These are phyloP conservation scores for Leucophenga varia DNA, from an alignment of 1,140 invertebrate genomes.

Conservation along the genomic window DNA sequence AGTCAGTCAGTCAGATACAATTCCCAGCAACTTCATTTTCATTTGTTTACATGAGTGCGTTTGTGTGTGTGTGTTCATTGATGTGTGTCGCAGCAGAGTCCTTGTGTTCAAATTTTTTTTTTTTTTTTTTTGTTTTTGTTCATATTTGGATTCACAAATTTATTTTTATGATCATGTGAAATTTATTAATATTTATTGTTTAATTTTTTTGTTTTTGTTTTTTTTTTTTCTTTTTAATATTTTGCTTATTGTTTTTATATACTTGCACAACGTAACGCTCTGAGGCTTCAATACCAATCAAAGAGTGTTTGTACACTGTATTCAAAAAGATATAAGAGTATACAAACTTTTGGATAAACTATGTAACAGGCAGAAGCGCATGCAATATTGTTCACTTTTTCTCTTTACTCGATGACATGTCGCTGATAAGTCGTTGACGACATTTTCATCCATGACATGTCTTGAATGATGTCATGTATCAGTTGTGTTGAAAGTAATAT, in stretches of 20 bases:
- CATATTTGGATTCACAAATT: conserved; percentile 43
- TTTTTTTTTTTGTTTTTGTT: too few relatives aligned
- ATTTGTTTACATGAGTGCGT: conserved; percentile 8
- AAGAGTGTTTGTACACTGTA: conserved; percentile 7
- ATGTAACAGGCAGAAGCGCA: conserved; percentile 20
- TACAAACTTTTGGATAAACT: not conserved
- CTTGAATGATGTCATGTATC: too few relatives aligned
- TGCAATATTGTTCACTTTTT: too few relatives aligned
- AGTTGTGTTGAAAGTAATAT: too few relatives aligned
- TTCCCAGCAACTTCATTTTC: too few relatives aligned
- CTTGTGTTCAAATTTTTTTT: too few relatives aligned
- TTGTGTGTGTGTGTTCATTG: not conserved
- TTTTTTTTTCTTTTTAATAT: conserved; percentile 16
- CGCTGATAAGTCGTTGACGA: too few relatives aligned
- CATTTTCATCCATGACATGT: too few relatives aligned
- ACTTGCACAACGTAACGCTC: conserved; percentile 26
- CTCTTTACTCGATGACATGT: too few relatives aligned
- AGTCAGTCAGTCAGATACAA: too few relatives aligned
- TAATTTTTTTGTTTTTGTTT: conserved; percentile 27
- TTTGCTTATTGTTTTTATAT: conserved; percentile 50
- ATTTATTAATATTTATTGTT: conserved; percentile 54
- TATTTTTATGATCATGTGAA: conserved; percentile 54
- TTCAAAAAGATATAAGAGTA: too few relatives aligned
- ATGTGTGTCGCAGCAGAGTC: conserved; percentile 17
- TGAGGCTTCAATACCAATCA: too few relatives aligned